phyloP scores from a whole-genome alignment of 2,888 invertebrate genomes.

The Allolobophora icterica region DNA sequence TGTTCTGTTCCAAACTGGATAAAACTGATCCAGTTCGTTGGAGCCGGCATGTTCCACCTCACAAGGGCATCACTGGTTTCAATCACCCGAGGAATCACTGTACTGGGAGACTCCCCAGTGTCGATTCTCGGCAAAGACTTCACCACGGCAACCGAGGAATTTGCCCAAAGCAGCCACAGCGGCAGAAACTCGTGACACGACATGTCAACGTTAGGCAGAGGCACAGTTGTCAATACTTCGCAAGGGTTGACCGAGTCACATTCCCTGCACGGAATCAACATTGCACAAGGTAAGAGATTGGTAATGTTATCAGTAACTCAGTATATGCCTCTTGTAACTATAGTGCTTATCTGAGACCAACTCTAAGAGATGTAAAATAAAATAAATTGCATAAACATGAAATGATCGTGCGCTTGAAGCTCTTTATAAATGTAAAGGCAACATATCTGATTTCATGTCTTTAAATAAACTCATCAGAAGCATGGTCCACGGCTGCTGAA shows the following conservation, averaged over 20 bases:
- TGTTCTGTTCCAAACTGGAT: conserved; percentile 7
- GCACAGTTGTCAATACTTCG: neutral
- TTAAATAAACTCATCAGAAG: neutral
- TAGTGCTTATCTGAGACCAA: too few species aligned
- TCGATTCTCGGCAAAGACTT: neutral
- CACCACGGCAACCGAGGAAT: neutral
- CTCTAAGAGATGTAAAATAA: too few species aligned
- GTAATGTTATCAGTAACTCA: neutral
- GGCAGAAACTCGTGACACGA: neutral
- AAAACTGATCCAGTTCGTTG: neutral
- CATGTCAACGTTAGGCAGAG: neutral
- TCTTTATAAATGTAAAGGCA: neutral
- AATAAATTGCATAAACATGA: neutral
- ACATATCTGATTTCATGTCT: neutral
- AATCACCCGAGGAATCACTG: neutral
- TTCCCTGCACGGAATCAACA: conserved; percentile 9
- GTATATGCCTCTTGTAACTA: too few species aligned
- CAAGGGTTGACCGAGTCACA: neutral
- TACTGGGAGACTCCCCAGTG: neutral
- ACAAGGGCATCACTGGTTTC: neutral
- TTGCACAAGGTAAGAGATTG: neutral
- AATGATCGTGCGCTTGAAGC: neutral
- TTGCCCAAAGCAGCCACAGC: neutral
- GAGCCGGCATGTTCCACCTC: neutral
- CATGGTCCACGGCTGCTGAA: neutral